These are phyloP conservation scores for Amiota mariae DNA, from an alignment of 2,888 invertebrate genomes.

Conservation along the genomic window DNA sequence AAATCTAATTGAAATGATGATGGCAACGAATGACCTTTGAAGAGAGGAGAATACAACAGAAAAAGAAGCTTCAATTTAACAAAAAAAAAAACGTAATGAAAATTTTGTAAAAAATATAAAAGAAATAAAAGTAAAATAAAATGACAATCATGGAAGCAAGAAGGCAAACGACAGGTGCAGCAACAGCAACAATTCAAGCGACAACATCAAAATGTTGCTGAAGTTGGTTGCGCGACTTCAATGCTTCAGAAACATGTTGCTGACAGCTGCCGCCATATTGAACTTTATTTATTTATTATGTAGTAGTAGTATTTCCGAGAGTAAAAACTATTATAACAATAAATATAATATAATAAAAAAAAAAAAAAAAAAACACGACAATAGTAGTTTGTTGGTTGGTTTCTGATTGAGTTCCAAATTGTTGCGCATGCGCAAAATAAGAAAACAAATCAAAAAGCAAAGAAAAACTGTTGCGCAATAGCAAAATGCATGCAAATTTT, in stretches of 20 bases:
- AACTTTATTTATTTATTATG: slow-evolving; percentile 13
- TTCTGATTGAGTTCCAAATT: neutral
- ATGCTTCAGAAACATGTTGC: slow-evolving; percentile 2
- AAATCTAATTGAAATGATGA: neutral
- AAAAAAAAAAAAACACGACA: neutral
- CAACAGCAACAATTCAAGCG: neutral
- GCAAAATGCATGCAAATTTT: neutral
- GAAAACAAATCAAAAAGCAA: neutral
- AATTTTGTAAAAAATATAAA: no score
- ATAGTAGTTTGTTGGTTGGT: neutral
- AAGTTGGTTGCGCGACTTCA: neutral
- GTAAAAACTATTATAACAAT: neutral
- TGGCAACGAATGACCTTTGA: slow-evolving; percentile 17
- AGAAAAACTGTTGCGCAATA: neutral
- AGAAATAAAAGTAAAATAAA: neutral
- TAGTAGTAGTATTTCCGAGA: neutral
- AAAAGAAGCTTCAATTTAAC: neutral
- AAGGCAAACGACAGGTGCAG: neutral
- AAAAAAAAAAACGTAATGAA: no score
- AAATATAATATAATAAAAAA: no score
- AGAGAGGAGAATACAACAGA: neutral
- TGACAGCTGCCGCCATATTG: neutral
- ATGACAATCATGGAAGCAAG: neutral
- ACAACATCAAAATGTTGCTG: neutral
- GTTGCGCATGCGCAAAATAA: neutral